These are phyloP conservation scores for Notarius quadriscutis DNA, from an alignment of 2,113 vertebrate species.

Conservation along the genomic window DNA sequence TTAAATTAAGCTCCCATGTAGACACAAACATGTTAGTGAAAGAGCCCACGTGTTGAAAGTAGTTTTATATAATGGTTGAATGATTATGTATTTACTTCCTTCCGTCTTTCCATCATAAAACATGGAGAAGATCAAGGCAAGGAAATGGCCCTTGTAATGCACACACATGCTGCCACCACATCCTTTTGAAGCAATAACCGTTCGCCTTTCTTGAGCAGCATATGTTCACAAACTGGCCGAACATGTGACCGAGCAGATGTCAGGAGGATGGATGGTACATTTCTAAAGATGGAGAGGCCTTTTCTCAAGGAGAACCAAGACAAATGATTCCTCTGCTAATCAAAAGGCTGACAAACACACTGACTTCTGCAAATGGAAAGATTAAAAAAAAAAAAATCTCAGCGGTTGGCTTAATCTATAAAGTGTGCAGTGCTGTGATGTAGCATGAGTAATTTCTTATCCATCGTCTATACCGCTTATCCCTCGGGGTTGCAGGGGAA, in stretches of 20 bases:
- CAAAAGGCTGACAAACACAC: neutral
- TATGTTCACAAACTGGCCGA: constrained; percentile 2
- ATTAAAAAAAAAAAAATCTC: neutral
- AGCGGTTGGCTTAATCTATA: neutral
- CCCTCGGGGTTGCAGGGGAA: too few species aligned
- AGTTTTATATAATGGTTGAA: constrained; percentile 19
- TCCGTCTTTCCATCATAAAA: constrained; percentile 26
- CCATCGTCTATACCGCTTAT: too few species aligned
- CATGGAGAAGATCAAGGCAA: constrained; percentile 32
- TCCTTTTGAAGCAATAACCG: constrained; percentile 30
- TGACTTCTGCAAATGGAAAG: neutral
- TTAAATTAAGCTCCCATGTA: constrained; percentile 12
- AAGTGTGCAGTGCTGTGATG: neutral
- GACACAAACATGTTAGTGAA: constrained; percentile 7
- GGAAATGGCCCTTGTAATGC: constrained; percentile 38
- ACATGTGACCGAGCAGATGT: constrained; percentile 17
- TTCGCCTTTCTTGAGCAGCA: constrained; percentile 20
- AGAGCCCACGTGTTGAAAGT: constrained; percentile 17
- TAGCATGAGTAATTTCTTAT: neutral
- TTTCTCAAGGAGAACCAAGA: constrained; percentile 3
- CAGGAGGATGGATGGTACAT: neutral
- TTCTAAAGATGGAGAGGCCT: neutral
- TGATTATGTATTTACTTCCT: constrained; percentile 37
- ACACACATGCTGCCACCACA: constrained; percentile 35
- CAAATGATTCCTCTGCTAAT: constrained; percentile 12